Percentiles rank a stretch among this genome's conserved stretches.
phyloP scores from a whole-genome alignment of 2,113 vertebrate species.

The Actinemys pallida region DNA sequence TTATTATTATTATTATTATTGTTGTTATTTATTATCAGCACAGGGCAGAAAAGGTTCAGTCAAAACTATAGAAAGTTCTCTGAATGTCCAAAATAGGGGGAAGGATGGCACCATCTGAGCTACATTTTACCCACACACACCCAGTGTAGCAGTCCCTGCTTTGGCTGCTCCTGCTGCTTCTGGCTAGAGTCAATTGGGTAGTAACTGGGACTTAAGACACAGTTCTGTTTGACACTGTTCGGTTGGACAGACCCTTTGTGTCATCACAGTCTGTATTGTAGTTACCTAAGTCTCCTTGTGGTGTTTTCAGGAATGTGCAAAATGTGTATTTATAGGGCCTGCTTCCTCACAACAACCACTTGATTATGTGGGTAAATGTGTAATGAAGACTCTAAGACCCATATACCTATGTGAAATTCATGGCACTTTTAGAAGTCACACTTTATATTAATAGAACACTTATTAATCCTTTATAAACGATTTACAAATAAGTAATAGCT shows the following conservation, averaged over 20 bases:
- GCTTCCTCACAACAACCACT: accelerated
- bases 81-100: too few relatives aligned
- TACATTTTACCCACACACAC: too few relatives aligned
- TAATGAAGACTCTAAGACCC: not conserved
- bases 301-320: accelerated
- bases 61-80: too few relatives aligned
- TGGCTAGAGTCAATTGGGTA: too few relatives aligned
- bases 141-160: too few relatives aligned
- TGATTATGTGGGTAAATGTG: not conserved
- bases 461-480: not conserved
- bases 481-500: not conserved
- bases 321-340: accelerated
- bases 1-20: too few relatives aligned
- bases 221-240: too few relatives aligned
- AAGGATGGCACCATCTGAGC: too few relatives aligned
- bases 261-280: accelerated
- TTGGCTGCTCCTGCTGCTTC: too few relatives aligned
- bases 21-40: too few relatives aligned
- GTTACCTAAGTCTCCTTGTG: accelerated
- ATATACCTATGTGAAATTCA: not conserved
- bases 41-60: too few relatives aligned
- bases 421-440: not conserved
- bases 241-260: not conserved
- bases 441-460: not conserved
- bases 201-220: too few relatives aligned